These are phyloP conservation scores for Papilio elwesi DNA, from an alignment of 2,888 invertebrate genomes.

Conservation along the genomic window DNA sequence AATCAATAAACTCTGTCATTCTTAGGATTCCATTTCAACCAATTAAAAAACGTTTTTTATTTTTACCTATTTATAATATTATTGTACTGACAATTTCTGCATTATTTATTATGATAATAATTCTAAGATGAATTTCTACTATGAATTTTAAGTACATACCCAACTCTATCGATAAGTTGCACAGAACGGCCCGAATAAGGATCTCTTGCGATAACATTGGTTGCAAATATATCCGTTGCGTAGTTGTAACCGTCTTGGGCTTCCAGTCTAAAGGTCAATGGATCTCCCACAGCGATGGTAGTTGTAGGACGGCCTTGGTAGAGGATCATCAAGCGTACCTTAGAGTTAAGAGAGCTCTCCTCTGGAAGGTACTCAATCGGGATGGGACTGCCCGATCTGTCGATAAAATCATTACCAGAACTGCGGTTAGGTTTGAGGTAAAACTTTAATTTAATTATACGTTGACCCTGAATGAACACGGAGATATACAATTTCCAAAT, in stretches of 20 bases:
- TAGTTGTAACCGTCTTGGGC: conserved; percentile 95
- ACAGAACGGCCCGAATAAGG: conserved; percentile 96
- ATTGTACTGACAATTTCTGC: neutral
- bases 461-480: conserved; percentile 72
- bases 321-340: conserved; percentile 92
- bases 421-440: conserved; percentile 77
- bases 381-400: conserved; percentile 95
- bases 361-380: conserved; percentile 96
- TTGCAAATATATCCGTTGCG: conserved; percentile 95
- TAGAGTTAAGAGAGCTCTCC: conserved; percentile 94
- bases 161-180: conserved; percentile 94
- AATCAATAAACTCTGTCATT: neutral
- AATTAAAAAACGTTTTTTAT: neutral
- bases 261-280: conserved; percentile 94
- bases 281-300: conserved; percentile 96
- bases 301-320: conserved; percentile 96
- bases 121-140: too few relatives aligned
- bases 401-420: conserved; percentile 75
- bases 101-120: neutral
- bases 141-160: conserved; percentile 81
- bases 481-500: conserved; percentile 39
- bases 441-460: conserved; percentile 44
- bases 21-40: neutral
- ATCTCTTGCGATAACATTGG: conserved; percentile 96
- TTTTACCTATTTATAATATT: neutral